These are phyloP conservation scores for Clarias batrachus DNA, from an alignment of 2,113 vertebrate genomes.

Conservation along the genomic window DNA sequence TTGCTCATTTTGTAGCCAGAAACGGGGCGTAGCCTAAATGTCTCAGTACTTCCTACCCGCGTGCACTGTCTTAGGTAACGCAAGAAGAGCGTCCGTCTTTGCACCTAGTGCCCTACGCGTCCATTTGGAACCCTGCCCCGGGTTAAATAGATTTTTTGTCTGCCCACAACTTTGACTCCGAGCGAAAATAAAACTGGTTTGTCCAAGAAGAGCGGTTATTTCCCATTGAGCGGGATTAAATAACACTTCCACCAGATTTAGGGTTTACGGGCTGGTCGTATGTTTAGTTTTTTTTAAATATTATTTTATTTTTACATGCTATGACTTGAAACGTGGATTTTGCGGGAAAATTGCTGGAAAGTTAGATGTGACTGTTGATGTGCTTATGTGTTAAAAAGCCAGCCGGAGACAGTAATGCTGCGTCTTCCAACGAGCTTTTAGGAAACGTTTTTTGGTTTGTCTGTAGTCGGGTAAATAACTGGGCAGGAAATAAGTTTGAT, in stretches of 20 bases:
- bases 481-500: background rate
- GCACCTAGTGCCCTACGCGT: background rate
- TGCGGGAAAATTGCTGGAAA: background rate
- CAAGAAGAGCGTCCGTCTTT: background rate
- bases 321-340: background rate
- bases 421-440: background rate
- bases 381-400: conserved; percentile 3
- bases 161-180: conserved; percentile 11
- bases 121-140: background rate
- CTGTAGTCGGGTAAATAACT: background rate
- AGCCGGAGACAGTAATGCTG: conserved; percentile 18
- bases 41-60: background rate
- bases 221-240: conserved; percentile 6
- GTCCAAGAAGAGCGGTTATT: conserved; percentile 12
- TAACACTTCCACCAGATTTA: background rate
- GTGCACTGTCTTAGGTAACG: background rate
- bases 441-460: background rate
- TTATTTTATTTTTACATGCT: background rate
- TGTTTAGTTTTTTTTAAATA: background rate
- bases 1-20: background rate
- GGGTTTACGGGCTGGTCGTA: background rate
- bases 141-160: conserved; percentile 14
- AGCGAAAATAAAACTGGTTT: conserved; percentile 38
- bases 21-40: background rate
- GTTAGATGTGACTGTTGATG: background rate